Base-by-base conservation (phyloP, 2,797 vertebrate genomes). In the Smutsia gigantea region DNA sequence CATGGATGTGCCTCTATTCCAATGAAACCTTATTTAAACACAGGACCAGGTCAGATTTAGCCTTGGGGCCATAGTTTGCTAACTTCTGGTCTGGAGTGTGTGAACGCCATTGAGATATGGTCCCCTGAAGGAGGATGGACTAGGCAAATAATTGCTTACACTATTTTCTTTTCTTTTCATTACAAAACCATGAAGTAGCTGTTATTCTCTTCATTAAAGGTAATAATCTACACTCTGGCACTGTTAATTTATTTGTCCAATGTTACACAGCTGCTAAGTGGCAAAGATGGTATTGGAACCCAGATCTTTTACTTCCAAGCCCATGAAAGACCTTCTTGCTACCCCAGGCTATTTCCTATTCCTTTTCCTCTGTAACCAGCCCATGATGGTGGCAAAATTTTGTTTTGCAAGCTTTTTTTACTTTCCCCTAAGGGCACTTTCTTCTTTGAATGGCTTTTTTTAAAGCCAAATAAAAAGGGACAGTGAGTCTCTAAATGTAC, bases 401-500 rank as follows among this genome's bases (percentile, higher is more conserved):
- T 87, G 63, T 97, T 92, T 90, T 89, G 81, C 27, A 90, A 90
- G 53, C 12, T 92, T 95, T 93, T 55, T 46, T 94, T 49, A 72
- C 25, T 83, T 93, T 84, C 69, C 31, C 42, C 49, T 7, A 88
- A 84, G 9, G 93, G 11, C 31, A 77, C 31, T 74, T 97, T 89
- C 87, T 87, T 95, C 83, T 94, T 75, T 78, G 84, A 95, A 49
- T 72, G 49, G 81, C 72, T 93, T 92, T 89, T 97, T 69, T 68
- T 92, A 88, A 72, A 96, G 81, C 63, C 42, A 81, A 66, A 69
- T 71, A 95, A 57, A 79, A 96, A 91, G 74, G 61, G 95, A 82
- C 79, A 94, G 86, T 61, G 93, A 96, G 93, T 92, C 89, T 92
- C 68, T 93, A 78, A 92, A 90, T 69, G 96, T 91, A 46, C 55